Conservation (phyloP, 30 jellyfish, hydroid and myxozoan species). For the Rhopilema esculentum region DNA sequence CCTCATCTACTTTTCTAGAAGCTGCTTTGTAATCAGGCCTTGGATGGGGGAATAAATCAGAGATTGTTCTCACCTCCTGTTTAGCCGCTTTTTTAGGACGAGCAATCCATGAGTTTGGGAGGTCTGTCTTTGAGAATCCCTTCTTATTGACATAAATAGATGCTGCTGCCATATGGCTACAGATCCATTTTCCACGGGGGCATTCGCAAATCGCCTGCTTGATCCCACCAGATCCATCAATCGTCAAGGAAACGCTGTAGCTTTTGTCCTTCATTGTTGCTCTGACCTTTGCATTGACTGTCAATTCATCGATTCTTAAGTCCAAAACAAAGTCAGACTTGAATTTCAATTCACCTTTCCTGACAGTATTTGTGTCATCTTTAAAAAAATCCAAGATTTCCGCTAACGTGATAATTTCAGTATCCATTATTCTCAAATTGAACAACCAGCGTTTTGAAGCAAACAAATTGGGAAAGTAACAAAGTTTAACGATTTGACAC, state of each 20-base stretch:
- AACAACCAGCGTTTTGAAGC: no score
- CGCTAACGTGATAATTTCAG: slow-evolving; percentile 1
- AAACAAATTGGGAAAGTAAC: no score
- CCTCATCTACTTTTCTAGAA: neutral
- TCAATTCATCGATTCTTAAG: neutral
- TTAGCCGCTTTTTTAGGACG: slow-evolving; percentile 2
- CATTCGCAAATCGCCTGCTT: neutral
- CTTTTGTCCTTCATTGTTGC: slow-evolving; percentile 25
- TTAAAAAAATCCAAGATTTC: neutral
- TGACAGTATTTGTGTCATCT: neutral
- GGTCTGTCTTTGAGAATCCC: slow-evolving; percentile 26
- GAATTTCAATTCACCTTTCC: neutral
- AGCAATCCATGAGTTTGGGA: slow-evolving; percentile 23
- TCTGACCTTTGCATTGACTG: neutral
- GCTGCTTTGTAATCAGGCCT: slow-evolving; percentile 1
- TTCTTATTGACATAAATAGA: slow-evolving; percentile 20
- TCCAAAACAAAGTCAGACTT: neutral
- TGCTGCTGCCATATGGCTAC: slow-evolving; percentile 49
- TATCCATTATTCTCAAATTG: no score
- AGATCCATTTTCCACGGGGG: slow-evolving; percentile 24
- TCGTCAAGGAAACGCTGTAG: slow-evolving; percentile 2
- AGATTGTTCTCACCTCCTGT: neutral
- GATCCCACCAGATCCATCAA: slow-evolving; percentile 2
- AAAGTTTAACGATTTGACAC: no score
- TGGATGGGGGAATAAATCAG: slow-evolving; percentile 2